Base-by-base conservation (phyloP, 1,140 invertebrate genomes). In the Drosophila miranda region DNA sequence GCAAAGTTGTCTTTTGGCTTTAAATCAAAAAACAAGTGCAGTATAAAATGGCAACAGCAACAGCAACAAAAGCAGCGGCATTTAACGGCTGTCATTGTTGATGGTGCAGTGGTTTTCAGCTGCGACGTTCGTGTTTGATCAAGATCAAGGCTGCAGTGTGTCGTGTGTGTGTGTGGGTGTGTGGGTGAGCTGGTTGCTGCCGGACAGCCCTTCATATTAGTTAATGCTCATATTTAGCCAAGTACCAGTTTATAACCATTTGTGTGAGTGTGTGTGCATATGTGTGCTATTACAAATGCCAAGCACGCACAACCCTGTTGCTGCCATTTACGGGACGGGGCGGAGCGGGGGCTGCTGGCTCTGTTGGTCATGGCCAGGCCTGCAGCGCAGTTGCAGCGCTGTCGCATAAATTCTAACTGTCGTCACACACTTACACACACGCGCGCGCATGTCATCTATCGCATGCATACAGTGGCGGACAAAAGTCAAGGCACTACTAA, bases 11-110 rank as follows among this genome's bases (percentile, higher is more conserved):
- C 63, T 68, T 38, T 75, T 87, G 82, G 74, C 64, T 81, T 80
- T 87, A 78, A 86, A 87, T 87, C 72, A 84, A 84, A 86, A 63
- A 86, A 63, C 73, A 87, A 86, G 82, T 86, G 81, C 82, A 81
- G 69, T 74, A 78, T 78, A 77, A 77, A 74, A 73, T 74, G 70
- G 53, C 63, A 76, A 66, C 56, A 78, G 53, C 63, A 76, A 66
- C 56, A 78, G 60, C 45, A 67, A 56, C 67, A 74, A 78, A 38
- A 38, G 34, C 11, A 0, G 34, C 34, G 34, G 11, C 34, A 38
- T 38, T 38, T 68, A 59, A 55, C 59, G 73, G 48, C 57, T 60
- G 72, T 63, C 72, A 74, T 70, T 72, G 60, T 42, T 48, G 52
- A 51, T 55, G 53, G 55, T 68, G 55, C 41, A 54, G 52, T 66